A percentile compares a stretch with the other conserved stretches of the same genome.
phyloP scores from a whole-genome alignment of 2,888 invertebrate species.

The Uropetala carovei region DNA sequence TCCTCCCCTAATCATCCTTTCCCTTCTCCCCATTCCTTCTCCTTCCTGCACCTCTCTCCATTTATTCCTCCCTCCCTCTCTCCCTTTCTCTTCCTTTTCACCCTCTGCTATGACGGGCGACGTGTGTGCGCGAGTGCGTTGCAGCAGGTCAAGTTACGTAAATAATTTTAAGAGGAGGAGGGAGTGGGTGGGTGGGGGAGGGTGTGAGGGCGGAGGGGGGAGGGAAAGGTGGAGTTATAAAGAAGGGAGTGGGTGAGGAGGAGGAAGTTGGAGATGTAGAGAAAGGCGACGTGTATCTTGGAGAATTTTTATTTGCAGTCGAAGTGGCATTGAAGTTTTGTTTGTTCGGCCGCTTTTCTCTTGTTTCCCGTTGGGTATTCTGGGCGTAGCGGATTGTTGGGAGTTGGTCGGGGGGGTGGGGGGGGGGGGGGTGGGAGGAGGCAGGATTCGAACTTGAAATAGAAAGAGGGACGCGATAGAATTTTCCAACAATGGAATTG shows the following conservation, averaged over 20 bases:
- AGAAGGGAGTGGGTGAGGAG: background rate
- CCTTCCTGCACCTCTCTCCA: background rate
- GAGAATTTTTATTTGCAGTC: no score
- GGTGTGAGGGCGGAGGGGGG: background rate
- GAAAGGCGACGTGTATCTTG: background rate
- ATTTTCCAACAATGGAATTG: no score
- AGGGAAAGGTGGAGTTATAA: background rate
- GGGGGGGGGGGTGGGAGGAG: no score
- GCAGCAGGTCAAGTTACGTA: background rate
- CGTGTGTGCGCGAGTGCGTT: background rate
- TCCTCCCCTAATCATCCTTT: no score
- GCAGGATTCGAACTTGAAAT: no score
- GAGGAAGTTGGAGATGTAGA: background rate
- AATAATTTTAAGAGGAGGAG: background rate
- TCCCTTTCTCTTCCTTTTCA: background rate
- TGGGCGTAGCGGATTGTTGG: background rate
- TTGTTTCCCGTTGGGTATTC: no score
- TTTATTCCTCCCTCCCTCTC: background rate
- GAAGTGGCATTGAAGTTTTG: no score
- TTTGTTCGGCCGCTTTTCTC: no score
- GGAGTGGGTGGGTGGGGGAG: background rate
- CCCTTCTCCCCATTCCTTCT: no score
- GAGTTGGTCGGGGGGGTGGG: background rate
- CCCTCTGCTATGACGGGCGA: background rate
- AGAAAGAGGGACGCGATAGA: no score